These are phyloP conservation scores for Stenopsyche tienmushanensis DNA, from an alignment of 1,140 invertebrate genomes.

Conservation along the genomic window DNA sequence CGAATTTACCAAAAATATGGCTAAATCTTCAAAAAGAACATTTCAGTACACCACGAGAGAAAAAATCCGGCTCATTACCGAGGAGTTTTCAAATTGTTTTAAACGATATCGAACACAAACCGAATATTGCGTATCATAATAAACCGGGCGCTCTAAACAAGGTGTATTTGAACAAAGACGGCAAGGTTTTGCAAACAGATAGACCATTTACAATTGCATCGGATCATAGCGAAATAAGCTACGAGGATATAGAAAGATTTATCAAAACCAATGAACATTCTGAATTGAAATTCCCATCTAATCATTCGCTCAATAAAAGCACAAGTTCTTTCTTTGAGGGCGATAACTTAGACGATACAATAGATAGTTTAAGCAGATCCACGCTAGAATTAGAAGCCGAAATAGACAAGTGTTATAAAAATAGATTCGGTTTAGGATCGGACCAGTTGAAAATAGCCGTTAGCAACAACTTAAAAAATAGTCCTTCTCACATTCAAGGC, in stretches of 20 bases:
- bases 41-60: constrained; percentile 53
- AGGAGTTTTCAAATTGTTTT: constrained; percentile 70
- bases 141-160: constrained; percentile 54
- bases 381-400: constrained; percentile 55
- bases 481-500: neutral
- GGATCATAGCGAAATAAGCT: constrained; percentile 60
- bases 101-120: constrained; percentile 48
- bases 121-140: constrained; percentile 45
- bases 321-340: constrained; percentile 24
- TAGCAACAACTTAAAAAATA: constrained; percentile 44
- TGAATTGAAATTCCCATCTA: constrained; percentile 56
- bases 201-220: constrained; percentile 73
- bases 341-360: constrained; percentile 48
- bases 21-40: constrained; percentile 56
- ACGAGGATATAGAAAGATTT: constrained; percentile 59
- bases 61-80: constrained; percentile 75
- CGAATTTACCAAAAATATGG: constrained; percentile 56
- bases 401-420: constrained; percentile 55
- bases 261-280: constrained; percentile 53
- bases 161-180: constrained; percentile 56
- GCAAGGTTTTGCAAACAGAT: constrained; percentile 55
- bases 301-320: constrained; percentile 28
- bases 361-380: constrained; percentile 55
- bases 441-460: constrained; percentile 46
- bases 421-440: constrained; percentile 50